These are phyloP conservation scores for Podabrus alpinus DNA, from an alignment of 2,888 invertebrate genomes.

Conservation along the genomic window DNA sequence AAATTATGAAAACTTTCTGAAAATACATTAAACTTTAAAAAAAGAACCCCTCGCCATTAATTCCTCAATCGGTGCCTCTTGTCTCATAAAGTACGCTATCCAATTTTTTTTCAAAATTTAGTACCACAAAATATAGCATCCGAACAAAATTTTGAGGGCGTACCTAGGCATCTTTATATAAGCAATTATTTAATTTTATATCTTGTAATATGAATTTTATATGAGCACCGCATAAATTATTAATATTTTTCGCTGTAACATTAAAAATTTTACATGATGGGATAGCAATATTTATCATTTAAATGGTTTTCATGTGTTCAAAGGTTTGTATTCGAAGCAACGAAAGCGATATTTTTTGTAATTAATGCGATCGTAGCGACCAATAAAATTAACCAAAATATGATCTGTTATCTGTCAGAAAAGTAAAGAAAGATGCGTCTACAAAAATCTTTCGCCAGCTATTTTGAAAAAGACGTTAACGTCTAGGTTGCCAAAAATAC, in stretches of 20 bases:
- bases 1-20: no score
- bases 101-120: background rate
- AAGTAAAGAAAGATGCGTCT: constrained; percentile 18
- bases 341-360: constrained; percentile 12
- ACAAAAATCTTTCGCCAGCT: constrained; percentile 43
- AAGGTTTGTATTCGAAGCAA: constrained; percentile 21
- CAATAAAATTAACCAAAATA: constrained; percentile 26
- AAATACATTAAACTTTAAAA: no score
- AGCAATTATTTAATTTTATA: background rate
- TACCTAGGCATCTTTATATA: background rate
- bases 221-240: background rate
- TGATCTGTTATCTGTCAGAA: constrained; percentile 27
- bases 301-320: constrained; percentile 6
- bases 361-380: constrained; percentile 9
- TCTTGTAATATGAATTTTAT: background rate
- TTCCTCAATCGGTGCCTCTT: background rate
- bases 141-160: background rate
- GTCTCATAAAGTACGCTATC: background rate
- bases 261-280: background rate
- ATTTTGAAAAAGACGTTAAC: constrained; percentile 45
- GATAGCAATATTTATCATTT: background rate
- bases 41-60: background rate
- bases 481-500: constrained; percentile 38
- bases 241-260: background rate
- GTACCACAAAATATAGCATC: background rate